Evolutionary conservation across 2,113 vertebrate species (phyloP).

Genomic region (Etheostoma spectabile): DNA sequence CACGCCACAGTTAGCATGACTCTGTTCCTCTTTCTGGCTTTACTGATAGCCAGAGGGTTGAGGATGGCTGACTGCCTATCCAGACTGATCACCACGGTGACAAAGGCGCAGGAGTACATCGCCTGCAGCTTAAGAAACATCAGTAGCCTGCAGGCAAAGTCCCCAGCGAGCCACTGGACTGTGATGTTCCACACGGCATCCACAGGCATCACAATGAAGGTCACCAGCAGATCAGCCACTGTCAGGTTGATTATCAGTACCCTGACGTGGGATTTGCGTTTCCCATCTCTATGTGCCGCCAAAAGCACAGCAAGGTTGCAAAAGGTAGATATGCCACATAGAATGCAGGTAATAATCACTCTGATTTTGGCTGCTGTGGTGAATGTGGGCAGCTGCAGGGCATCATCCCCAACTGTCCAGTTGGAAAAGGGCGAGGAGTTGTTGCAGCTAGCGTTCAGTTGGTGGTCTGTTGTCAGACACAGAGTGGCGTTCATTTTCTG

Average conservation of each 20-base stretch:
- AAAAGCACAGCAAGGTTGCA: slow-evolving; percentile 78
- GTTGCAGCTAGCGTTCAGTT: slow-evolving; percentile 58
- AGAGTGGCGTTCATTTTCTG: slow-evolving; percentile 65
- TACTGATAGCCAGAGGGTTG: slow-evolving; percentile 84
- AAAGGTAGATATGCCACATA: slow-evolving; percentile 70
- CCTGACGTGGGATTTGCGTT: slow-evolving; percentile 83
- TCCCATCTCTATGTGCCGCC: slow-evolving; percentile 62
- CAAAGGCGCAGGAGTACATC: slow-evolving; percentile 87
- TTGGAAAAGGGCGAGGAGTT: slow-evolving; percentile 38
- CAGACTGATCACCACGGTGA: slow-evolving; percentile 90
- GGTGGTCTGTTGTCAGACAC: slow-evolving; percentile 32
- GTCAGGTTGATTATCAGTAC: slow-evolving; percentile 86
- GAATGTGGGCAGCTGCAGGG: slow-evolving; percentile 72
- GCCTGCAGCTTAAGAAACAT: slow-evolving; percentile 91
- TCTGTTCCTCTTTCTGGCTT: slow-evolving; percentile 82
- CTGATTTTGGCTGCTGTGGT: slow-evolving; percentile 75
- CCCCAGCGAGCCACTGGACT: slow-evolving; percentile 88
- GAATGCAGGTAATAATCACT: slow-evolving; percentile 75
- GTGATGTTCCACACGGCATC: slow-evolving; percentile 87
- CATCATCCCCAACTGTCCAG: slow-evolving; percentile 32
- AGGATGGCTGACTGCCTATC: slow-evolving; percentile 86
- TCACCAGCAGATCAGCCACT: slow-evolving; percentile 85
- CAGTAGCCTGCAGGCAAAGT: slow-evolving; percentile 85
- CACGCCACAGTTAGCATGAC: slow-evolving; percentile 86
- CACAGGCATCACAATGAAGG: slow-evolving; percentile 87